These are phyloP conservation scores for Ctenochaetus hawaiiensis DNA, from an alignment of 2,797 vertebrate genomes.

Conservation along the genomic window DNA sequence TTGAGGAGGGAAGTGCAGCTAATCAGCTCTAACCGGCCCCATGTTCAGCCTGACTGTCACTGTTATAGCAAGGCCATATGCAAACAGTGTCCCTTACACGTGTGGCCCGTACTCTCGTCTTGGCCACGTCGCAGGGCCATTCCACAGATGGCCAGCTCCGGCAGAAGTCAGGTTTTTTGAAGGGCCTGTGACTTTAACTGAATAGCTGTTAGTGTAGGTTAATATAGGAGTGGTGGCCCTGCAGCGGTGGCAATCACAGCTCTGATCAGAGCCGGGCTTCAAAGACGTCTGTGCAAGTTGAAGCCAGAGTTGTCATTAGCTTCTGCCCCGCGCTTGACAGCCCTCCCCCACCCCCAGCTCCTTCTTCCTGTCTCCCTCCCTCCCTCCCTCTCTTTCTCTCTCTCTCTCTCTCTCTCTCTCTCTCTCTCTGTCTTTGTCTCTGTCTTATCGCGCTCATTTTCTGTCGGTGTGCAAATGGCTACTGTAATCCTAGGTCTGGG, in stretches of 20 bases:
- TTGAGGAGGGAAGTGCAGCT: constrained; percentile 81
- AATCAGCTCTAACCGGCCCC: constrained; percentile 83
- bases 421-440: constrained; percentile 51
- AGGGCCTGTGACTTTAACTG: constrained; percentile 75
- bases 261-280: constrained; percentile 79
- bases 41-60: constrained; percentile 77
- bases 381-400: constrained; percentile 61
- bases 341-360: constrained; percentile 64
- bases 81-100: constrained; percentile 67
- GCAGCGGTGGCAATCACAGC: constrained; percentile 79
- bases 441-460: constrained; percentile 64
- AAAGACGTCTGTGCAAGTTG: constrained; percentile 79
- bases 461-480: constrained; percentile 69
- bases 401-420: constrained; percentile 8
- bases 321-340: constrained; percentile 81
- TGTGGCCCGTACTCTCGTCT: constrained; percentile 48
- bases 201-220: constrained; percentile 80
- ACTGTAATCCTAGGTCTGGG: constrained; percentile 77
- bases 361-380: constrained; percentile 52
- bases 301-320: constrained; percentile 83
- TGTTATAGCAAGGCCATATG: constrained; percentile 72
- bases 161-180: constrained; percentile 61
- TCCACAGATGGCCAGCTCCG: constrained; percentile 68
- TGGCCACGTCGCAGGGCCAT: constrained; percentile 47
- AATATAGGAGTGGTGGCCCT: constrained; percentile 80